These are phyloP conservation scores for Leptinotarsa juncta DNA, from an alignment of 2,888 invertebrate species.

Conservation along the genomic window DNA sequence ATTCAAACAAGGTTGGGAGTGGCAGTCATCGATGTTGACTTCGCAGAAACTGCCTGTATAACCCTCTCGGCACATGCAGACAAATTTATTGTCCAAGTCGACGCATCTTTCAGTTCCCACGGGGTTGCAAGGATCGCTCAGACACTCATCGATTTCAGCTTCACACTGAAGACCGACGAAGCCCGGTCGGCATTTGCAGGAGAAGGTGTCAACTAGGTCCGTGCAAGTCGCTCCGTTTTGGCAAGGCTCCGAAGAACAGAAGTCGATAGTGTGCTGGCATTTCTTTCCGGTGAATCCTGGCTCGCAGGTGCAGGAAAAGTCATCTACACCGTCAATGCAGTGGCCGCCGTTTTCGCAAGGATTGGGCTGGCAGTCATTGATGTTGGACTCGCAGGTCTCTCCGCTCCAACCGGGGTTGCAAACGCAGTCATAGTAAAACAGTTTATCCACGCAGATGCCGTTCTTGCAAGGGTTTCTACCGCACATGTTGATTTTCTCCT, in stretches of 20 bases:
- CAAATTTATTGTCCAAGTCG: constrained; percentile 87
- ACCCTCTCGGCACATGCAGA: constrained; percentile 90
- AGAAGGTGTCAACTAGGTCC: constrained; percentile 90
- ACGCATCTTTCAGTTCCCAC: constrained; percentile 91
- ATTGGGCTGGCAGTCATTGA: constrained; percentile 88
- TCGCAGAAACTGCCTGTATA: constrained; percentile 88
- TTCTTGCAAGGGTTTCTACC: constrained; percentile 91
- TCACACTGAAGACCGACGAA: constrained; percentile 94
- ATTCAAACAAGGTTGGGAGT: constrained; percentile 86
- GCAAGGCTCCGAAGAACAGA: constrained; percentile 90
- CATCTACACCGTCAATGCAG: constrained; percentile 88
- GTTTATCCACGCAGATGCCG: constrained; percentile 90
- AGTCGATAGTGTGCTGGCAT: constrained; percentile 86
- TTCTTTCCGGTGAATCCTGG: constrained; percentile 94
- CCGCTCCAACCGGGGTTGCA: constrained; percentile 95
- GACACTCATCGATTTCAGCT: constrained; percentile 91
- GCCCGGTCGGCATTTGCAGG: constrained; percentile 93
- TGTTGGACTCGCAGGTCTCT: constrained; percentile 86
- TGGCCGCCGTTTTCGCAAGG: constrained; percentile 94
- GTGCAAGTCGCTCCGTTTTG: constrained; percentile 91
- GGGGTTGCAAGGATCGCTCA: constrained; percentile 90
- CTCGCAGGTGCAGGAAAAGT: constrained; percentile 89
- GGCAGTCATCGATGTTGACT: constrained; percentile 88
- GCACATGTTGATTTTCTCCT: constrained; percentile 94
- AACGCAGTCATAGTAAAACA: constrained; percentile 87